Evolutionary conservation across 1,140 invertebrate genomes (phyloP).

Genomic region (Lysiphlebus fabarum): DNA sequence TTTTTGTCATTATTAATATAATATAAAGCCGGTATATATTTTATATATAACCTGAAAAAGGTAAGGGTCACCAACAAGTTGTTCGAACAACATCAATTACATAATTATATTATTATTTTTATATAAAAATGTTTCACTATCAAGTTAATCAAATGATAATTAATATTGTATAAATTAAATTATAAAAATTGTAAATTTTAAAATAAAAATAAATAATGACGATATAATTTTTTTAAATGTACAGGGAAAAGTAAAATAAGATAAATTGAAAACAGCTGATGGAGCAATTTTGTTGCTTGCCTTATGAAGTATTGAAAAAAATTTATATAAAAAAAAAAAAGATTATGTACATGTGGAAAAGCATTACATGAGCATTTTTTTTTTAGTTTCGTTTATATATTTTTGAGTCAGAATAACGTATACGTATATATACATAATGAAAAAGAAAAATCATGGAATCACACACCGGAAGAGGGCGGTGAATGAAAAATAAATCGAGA

Average conservation of each 20-base stretch:
- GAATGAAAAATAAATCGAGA: neutral
- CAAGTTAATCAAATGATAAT: neutral
- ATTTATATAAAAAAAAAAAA: conserved; percentile 4
- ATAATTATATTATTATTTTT: neutral
- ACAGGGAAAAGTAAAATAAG: conserved; percentile 1
- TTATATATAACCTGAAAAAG: neutral
- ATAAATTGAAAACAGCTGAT: conserved; percentile 24
- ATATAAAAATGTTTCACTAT: neutral
- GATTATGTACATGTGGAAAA: neutral
- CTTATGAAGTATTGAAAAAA: conserved; percentile 6
- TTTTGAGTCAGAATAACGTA: too few relatives aligned
- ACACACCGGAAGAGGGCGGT: conserved; percentile 2
- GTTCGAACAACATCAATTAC: neutral
- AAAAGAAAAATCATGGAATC: too few relatives aligned
- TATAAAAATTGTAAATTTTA: neutral
- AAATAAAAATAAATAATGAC: too few relatives aligned
- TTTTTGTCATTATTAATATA: conserved; percentile 23
- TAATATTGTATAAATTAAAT: neutral
- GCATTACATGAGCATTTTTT: too few relatives aligned
- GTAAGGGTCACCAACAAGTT: conserved; percentile 2
- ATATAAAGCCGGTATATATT: too few relatives aligned
- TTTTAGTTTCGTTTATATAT: too few relatives aligned
- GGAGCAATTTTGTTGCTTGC: conserved; percentile 17
- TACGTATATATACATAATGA: too few relatives aligned
- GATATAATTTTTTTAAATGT: neutral